These are phyloP conservation scores for Spatulosminthurus flaviceps DNA, from an alignment of 2,888 invertebrate genomes.

Conservation along the genomic window DNA sequence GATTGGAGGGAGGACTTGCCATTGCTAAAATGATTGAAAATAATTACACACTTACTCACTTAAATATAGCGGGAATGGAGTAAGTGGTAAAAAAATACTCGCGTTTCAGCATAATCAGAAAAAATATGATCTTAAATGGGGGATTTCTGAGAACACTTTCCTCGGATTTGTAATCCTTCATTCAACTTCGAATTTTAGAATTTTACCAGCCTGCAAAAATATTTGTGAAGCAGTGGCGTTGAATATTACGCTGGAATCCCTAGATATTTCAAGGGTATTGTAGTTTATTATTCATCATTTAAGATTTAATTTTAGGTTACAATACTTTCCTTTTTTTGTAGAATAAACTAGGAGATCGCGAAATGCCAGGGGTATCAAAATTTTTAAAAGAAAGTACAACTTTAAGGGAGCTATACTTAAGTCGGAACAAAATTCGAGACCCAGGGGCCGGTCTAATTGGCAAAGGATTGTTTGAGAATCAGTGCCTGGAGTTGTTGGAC, in stretches of 20 bases:
- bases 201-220: conserved; percentile 40
- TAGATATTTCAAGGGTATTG: conserved; percentile 44
- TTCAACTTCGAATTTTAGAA: conserved; percentile 26
- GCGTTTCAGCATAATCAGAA: too few species aligned
- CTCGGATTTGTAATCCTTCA: too few species aligned
- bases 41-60: conserved; percentile 51
- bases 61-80: conserved; percentile 56
- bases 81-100: too few species aligned
- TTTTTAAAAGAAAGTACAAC: conserved; percentile 66
- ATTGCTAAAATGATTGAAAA: conserved; percentile 56
- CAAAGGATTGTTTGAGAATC: conserved; percentile 66
- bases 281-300: not conserved
- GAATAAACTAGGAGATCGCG: conserved; percentile 68
- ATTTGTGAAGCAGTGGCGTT: conserved; percentile 42
- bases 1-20: conserved; percentile 53
- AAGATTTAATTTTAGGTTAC: not conserved
- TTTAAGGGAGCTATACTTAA: conserved; percentile 68
- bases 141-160: too few species aligned
- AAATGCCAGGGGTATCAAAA: conserved; percentile 65
- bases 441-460: conserved; percentile 66
- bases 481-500: conserved; percentile 68
- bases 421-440: conserved; percentile 69
- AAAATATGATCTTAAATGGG: too few species aligned
- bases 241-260: conserved; percentile 38
- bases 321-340: conserved; percentile 55